Base-by-base conservation (phyloP, 1,140 invertebrate genomes). In the Adoxophyes honmai region DNA sequence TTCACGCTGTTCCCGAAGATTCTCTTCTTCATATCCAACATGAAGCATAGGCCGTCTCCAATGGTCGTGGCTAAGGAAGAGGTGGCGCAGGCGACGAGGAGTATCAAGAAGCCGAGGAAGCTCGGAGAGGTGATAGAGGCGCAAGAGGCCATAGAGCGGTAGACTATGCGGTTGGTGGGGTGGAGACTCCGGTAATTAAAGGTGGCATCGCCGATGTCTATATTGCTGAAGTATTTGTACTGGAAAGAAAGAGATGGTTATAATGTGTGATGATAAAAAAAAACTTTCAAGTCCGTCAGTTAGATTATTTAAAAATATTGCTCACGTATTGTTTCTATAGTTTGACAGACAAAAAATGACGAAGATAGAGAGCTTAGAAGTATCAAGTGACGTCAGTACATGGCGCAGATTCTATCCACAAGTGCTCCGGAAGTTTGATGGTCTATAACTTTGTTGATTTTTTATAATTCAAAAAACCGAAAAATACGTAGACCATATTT, bases 121-220 rank as follows among this genome's bases (percentile, higher is more conserved):
- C 63, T 64, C 0, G 80, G 70, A 0, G 70, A 8, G 4, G 68
- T 0, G 9, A 70, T 42, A 33, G 60, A 37, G 4, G 73, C 67
- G 18, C 68, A 66, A 0, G 80, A 81, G 0, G 71, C 69, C 0
- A 65, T 48, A 10, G 75, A 81, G 5, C 79, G 66, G 68, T 81
- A 85, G 0, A 87, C 73, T 4, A 79, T 56, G 3, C 84, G 71
- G 59, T 80, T 70, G 16, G 52, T 52, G 0, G 72, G 67, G 44
- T 86, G 82, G 1, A 86, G 64, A 28, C 76, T 78, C 5, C 85
- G 56, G 64, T 80, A 84, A 65, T 84, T 88, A 60, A 77, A 68
- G 0, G 4, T 73, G 2, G 34, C 62, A n/a, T 75, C 72, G 15
- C 78, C 78, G 0, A 84, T 68, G 53, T 87, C 71, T 0, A 74